These are phyloP conservation scores for Caenorhabditis sp. DNA, from an alignment of 2,888 invertebrate species.

Conservation along the genomic window DNA sequence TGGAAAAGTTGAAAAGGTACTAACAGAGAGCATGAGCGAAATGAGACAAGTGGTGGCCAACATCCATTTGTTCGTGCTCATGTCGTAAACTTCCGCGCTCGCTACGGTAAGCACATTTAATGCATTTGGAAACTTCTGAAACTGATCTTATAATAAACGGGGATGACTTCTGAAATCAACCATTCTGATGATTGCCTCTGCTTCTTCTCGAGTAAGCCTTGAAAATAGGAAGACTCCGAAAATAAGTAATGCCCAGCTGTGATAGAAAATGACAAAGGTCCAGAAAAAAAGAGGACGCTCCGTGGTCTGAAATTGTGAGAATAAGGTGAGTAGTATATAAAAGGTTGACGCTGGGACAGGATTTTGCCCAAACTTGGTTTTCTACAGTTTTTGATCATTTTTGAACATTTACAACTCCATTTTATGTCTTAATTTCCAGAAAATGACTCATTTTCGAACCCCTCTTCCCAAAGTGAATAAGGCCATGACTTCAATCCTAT, in stretches of 20 bases:
- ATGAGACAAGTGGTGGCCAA: constrained; percentile 10
- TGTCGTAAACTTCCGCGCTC: constrained; percentile 33
- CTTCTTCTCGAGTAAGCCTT: constrained; percentile 1
- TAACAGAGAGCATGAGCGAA: constrained; percentile 11
- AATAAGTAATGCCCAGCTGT: constrained; percentile 23
- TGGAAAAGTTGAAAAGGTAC: background rate
- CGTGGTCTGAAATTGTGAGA: constrained; percentile 24
- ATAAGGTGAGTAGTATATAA: too few relatives aligned
- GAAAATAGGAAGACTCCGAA: constrained; percentile 13
- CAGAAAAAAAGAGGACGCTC: constrained; percentile 16
- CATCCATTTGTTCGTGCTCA: constrained; percentile 28
- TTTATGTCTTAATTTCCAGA: constrained; percentile 2
- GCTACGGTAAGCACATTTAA: constrained; percentile 10
- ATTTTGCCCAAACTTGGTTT: background rate
- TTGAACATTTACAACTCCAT: too few relatives aligned
- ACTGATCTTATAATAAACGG: background rate
- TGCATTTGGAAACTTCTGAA: constrained; percentile 42
- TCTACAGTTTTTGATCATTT: background rate
- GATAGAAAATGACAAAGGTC: constrained; percentile 31
- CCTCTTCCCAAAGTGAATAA: too few relatives aligned
- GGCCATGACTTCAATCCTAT: too few relatives aligned
- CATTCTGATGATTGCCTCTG: constrained; percentile 1
- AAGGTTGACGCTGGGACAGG: too few relatives aligned
- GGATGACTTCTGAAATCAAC: background rate
- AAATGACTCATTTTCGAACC: background rate